A percentile compares a stretch with the other conserved stretches of the same genome.
These are phyloP conservation scores for Falco novaeseelandiae DNA, from an alignment of 2,797 vertebrate genomes.

Conservation along the genomic window DNA sequence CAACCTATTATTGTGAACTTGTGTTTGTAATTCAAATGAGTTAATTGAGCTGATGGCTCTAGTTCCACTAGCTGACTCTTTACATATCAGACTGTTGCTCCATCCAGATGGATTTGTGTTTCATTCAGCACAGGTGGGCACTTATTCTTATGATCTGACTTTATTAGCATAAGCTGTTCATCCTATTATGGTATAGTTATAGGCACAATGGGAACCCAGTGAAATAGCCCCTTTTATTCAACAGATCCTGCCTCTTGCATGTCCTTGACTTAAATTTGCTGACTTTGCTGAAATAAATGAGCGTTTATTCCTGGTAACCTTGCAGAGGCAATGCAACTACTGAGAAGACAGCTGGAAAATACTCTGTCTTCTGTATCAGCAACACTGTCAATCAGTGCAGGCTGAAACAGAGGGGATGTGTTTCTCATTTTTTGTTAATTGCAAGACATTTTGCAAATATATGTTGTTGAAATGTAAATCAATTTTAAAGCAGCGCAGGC, in stretches of 20 bases:
- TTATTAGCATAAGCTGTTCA: constrained; percentile 65
- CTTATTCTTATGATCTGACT: constrained; percentile 59
- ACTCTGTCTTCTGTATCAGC: background rate
- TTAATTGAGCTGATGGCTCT: constrained; percentile 35
- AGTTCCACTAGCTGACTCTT: background rate
- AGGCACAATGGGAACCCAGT: constrained; percentile 43
- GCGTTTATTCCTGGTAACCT: constrained; percentile 53
- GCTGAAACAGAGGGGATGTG: background rate
- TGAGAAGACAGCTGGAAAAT: constrained; percentile 45
- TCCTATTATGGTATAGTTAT: constrained; percentile 29
- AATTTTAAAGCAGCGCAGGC: background rate
- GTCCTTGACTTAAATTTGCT: constrained; percentile 57
- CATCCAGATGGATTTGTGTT: constrained; percentile 52
- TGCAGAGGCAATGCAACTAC: constrained; percentile 34
- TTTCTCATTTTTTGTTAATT: background rate
- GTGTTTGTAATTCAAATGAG: constrained; percentile 52
- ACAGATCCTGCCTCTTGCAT: constrained; percentile 46
- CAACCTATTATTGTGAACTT: constrained; percentile 25
- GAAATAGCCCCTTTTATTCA: constrained; percentile 47
- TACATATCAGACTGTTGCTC: constrained; percentile 4
- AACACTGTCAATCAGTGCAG: constrained; percentile 7
- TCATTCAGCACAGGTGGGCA: constrained; percentile 61
- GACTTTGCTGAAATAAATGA: constrained; percentile 61
- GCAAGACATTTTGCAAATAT: constrained; percentile 8
- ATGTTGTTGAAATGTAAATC: background rate